These are phyloP conservation scores for Falco rusticolus DNA, from an alignment of 2,797 vertebrate genomes.

Conservation along the genomic window DNA sequence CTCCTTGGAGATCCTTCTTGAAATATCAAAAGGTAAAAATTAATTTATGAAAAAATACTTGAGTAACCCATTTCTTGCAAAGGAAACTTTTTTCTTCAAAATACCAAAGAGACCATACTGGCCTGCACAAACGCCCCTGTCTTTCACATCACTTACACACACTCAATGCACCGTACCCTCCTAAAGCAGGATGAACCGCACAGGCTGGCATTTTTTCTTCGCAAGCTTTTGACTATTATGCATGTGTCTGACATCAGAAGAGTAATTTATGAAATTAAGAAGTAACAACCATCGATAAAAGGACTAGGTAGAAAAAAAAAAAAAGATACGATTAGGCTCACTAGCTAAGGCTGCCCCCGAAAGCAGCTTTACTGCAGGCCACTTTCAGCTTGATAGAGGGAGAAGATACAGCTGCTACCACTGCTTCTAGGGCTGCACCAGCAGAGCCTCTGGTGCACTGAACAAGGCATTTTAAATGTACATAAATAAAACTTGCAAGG, in stretches of 20 bases:
- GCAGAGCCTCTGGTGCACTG: not conserved
- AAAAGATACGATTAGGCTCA: not conserved
- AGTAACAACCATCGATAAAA: not conserved
- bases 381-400: not conserved
- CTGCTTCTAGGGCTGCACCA: not conserved
- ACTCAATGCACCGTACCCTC: rapidly evolving
- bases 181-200: not conserved
- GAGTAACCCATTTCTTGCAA: not conserved
- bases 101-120: not conserved
- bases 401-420: not conserved
- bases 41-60: not conserved
- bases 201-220: not conserved
- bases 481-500: not conserved
- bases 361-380: not conserved
- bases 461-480: not conserved
- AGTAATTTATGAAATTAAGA: not conserved
- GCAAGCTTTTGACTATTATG: not conserved
- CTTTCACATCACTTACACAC: too few species aligned
- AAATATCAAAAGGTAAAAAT: not conserved
- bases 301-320: not conserved
- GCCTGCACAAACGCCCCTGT: not conserved
- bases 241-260: not conserved
- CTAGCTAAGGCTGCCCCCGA: not conserved
- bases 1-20: not conserved
- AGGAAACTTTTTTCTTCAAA: not conserved